A percentile compares a stretch with the other conserved stretches of the same genome.
These are phyloP conservation scores for Pempheris klunzingeri DNA, from an alignment of 2,797 vertebrate genomes.

Conservation along the genomic window DNA sequence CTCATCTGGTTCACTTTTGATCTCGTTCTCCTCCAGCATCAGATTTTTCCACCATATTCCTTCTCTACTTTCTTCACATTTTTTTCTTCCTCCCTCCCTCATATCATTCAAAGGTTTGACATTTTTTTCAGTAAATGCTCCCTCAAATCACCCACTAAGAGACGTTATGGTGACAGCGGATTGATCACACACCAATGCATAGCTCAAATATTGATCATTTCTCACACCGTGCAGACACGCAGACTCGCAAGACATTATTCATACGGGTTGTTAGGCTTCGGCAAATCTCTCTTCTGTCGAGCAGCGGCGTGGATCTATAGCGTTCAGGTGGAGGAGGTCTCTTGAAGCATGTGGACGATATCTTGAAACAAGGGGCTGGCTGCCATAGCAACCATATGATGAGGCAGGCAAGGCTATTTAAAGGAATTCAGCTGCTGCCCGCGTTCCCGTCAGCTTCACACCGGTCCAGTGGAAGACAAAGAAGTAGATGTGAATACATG, in stretches of 20 bases:
- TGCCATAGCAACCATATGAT: conserved; percentile 87
- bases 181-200: conserved; percentile 36
- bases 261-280: conserved; percentile 42
- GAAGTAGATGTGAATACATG: conserved; percentile 50
- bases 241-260: conserved; percentile 49
- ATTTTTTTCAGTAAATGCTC: conserved; percentile 17
- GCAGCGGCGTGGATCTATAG: conserved; percentile 65
- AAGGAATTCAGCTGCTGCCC: conserved; percentile 84
- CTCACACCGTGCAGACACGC: neutral
- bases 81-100: neutral
- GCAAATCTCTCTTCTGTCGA: conserved; percentile 11
- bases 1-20: conserved; percentile 77
- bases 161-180: neutral
- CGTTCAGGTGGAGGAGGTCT: conserved; percentile 74
- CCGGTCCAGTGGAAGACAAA: conserved; percentile 76
- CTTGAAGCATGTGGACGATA: conserved; percentile 77
- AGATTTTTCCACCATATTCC: conserved; percentile 38
- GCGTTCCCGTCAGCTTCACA: conserved; percentile 72
- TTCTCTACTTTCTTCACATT: conserved; percentile 19
- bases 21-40: conserved; percentile 43
- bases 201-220: conserved; percentile 52
- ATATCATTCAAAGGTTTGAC: neutral
- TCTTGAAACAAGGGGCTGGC: conserved; percentile 80
- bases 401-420: conserved; percentile 84
- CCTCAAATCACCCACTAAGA: conserved; percentile 13